A percentile compares a stretch with the other conserved stretches of the same genome.
These are phyloP conservation scores for Ceryle rudis DNA, from an alignment of 2,797 vertebrate species.

Conservation along the genomic window DNA sequence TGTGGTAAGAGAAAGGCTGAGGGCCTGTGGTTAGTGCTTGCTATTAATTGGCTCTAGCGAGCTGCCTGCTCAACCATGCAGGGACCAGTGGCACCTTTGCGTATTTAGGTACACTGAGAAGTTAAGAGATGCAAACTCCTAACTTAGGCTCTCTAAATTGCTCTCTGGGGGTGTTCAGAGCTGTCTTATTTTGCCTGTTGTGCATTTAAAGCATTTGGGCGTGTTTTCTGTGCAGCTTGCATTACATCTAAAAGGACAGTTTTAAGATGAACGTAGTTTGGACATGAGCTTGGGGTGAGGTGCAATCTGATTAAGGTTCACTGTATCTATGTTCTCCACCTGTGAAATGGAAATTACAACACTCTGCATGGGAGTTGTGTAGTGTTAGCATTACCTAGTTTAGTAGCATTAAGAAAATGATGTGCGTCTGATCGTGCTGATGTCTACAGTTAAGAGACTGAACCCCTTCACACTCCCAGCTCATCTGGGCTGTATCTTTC, in stretches of 20 bases:
- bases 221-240: neutral
- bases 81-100: neutral
- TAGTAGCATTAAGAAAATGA: neutral
- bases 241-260: neutral
- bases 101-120: neutral
- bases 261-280: neutral
- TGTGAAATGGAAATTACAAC: neutral
- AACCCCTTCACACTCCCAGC: neutral
- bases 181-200: neutral
- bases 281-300: accelerated
- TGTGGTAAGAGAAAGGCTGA: neutral
- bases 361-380: neutral
- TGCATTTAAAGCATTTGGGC: neutral
- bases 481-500: neutral
- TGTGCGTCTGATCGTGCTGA: neutral
- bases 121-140: neutral
- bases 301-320: neutral
- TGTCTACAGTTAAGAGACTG: neutral
- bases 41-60: neutral
- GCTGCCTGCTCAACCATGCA: neutral
- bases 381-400: neutral
- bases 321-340: neutral
- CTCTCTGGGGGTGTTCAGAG: neutral
- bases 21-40: neutral
- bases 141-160: neutral